Percentiles rank a stretch among this genome's conserved stretches.
Conservation (phyloP, 92 coral and sea anemone species). For the Montipora capitata region DNA sequence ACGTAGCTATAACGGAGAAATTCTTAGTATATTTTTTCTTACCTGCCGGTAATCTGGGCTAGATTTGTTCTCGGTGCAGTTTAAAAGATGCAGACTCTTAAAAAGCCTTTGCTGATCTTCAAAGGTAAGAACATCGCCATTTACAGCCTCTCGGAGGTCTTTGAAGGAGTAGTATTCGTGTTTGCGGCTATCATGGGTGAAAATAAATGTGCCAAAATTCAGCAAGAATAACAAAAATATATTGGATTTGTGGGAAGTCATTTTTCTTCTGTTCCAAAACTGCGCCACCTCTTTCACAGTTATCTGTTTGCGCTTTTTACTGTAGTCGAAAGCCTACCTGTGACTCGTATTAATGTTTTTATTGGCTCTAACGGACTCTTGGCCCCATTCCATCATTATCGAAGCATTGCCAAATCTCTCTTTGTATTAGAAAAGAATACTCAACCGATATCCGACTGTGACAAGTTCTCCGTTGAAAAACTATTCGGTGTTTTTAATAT, state of each 20-base stretch:
- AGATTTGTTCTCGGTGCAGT: conserved; percentile 35
- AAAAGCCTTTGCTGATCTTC: conserved; percentile 57
- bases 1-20: too few species aligned
- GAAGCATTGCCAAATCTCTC: too few species aligned
- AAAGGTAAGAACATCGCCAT: conserved; percentile 26
- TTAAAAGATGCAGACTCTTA: conserved; percentile 59
- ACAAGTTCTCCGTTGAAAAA: too few species aligned
- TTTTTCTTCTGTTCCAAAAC: not conserved
- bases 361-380: too few species aligned
- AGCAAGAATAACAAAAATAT: not conserved
- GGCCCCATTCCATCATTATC: too few species aligned
- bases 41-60: conserved; percentile 56
- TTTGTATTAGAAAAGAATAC: too few species aligned
- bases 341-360: too few species aligned
- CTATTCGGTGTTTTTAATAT: too few species aligned
- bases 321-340: not conserved
- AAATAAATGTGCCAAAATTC: not conserved
- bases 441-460: too few species aligned
- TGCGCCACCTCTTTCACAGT: not conserved
- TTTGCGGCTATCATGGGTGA: not conserved
- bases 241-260: not conserved
- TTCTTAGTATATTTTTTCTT: not conserved
- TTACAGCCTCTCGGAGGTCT: not conserved
- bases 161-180: conserved; percentile 8
- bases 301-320: not conserved